Percentiles rank a stretch among this genome's conserved stretches.
phyloP scores from a whole-genome alignment of 1,140 invertebrate genomes.

The Parasteatoda tepidariorum region DNA sequence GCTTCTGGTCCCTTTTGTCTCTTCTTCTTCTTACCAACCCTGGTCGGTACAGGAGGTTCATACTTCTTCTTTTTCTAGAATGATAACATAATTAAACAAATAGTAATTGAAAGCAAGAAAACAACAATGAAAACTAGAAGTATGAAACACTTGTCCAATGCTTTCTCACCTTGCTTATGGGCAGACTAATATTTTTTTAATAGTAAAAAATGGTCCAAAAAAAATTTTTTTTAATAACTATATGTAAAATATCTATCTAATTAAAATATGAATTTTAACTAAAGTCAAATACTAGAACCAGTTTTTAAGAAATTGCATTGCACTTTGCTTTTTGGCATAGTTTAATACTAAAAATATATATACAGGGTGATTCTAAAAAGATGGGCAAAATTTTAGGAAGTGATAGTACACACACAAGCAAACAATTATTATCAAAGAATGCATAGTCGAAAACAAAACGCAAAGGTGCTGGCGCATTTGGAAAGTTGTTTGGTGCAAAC shows the following conservation, averaged over 20 bases:
- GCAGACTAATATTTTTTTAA: background rate
- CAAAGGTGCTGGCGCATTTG: too few species aligned
- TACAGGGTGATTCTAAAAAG: too few species aligned
- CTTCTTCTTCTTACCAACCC: slow-evolving; percentile 98
- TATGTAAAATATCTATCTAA: background rate
- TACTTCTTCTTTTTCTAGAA: slow-evolving; percentile 98
- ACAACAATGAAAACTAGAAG: background rate
- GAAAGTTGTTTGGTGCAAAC: too few species aligned
- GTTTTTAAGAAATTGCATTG: background rate
- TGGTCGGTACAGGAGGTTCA: slow-evolving; percentile 97
- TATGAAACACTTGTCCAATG: background rate
- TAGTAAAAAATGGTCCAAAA: background rate
- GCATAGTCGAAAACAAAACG: too few species aligned
- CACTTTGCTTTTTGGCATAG: background rate
- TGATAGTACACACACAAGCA: too few species aligned
- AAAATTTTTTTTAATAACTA: background rate
- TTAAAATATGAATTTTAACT: background rate
- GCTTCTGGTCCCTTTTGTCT: slow-evolving; percentile 97
- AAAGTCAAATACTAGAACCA: background rate
- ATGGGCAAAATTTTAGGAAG: too few species aligned
- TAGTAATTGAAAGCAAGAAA: background rate
- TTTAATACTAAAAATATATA: too few species aligned
- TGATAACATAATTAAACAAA: slow-evolving; percentile 19
- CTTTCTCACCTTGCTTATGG: background rate
- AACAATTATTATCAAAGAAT: too few species aligned